Base-by-base conservation (phyloP, 1,140 invertebrate species). In the Drosophila grimshawi region DNA sequence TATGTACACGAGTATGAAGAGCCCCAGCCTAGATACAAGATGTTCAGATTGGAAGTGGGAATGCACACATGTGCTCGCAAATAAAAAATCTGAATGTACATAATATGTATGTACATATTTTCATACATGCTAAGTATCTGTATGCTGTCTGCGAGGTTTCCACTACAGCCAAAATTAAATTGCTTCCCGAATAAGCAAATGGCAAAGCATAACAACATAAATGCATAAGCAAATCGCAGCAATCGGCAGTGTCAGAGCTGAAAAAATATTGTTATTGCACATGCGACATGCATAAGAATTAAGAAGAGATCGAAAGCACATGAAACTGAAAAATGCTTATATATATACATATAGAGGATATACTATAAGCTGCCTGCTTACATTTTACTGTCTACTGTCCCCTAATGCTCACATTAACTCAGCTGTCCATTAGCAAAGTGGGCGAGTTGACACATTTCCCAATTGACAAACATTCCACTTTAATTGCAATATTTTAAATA, bases 261-360 rank as follows among this genome's bases (percentile, higher is more conserved):
- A 48, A 80, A 80, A 89, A 89, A 85, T 60, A 46, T 89, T 90
- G 71, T 90, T 83, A 90, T 90, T 80, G 76, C 76, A 63, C 81
- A 90, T 90, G 86, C 77, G 88, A 88, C 86, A 73, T 86, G 86
- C 77, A 90, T 90, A 90, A 82, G 74, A 78, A 90, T 80, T 78
- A 66, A 85, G 76, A 70, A 65, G 62, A 61, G 55, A 37, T 46
- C 61, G 52, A 41, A 35, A 41, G 33, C 33, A 41, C 30, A 29
- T 19, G 37, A 37, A 39, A 45, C 48, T 51, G 29, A 8, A 32
- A 32, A 51, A 11, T 32, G 4, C 49, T 51, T 11, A 29, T 3
- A 48, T 48, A 48, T 48, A 4, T 48, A 29, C 19, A 19, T 19
- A 19, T 19, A 19, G 19, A 19, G 19, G 19, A 19, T 19, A 19